Evolutionary conservation across 2,797 vertebrate species (phyloP).

Genomic region (Characodon lateralis): DNA sequence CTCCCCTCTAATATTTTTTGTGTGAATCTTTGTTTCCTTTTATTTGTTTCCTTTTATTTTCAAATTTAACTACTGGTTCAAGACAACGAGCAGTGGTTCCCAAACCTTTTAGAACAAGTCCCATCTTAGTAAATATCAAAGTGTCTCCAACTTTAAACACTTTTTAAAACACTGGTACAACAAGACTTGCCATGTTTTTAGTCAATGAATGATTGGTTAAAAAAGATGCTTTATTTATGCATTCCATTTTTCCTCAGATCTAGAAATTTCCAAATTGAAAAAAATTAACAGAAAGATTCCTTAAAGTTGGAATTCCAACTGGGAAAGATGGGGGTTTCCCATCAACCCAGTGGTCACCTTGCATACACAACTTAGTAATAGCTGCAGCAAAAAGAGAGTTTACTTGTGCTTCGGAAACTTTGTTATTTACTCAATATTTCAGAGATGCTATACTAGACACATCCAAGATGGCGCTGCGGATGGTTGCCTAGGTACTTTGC

Average conservation of each 20-base stretch:
- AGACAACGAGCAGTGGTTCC: neutral
- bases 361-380: neutral
- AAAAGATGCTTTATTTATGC: neutral
- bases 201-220: neutral
- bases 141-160: neutral
- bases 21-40: neutral
- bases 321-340: neutral
- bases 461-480: no score
- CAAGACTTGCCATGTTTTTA: neutral
- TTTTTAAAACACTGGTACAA: neutral
- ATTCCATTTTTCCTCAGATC: neutral
- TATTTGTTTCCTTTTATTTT: conserved; percentile 6
- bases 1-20: neutral
- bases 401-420: neutral
- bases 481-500: no score
- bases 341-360: neutral
- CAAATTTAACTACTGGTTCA: conserved; percentile 14
- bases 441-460: neutral
- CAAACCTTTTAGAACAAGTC: neutral
- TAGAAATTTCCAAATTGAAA: no score
- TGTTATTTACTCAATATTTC: neutral
- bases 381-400: neutral
- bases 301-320: neutral
- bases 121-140: neutral
- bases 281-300: no score